Base-by-base conservation (phyloP, 30 jellyfish, hydroid and myxozoan genomes). In the Pelagia noctiluca region DNA sequence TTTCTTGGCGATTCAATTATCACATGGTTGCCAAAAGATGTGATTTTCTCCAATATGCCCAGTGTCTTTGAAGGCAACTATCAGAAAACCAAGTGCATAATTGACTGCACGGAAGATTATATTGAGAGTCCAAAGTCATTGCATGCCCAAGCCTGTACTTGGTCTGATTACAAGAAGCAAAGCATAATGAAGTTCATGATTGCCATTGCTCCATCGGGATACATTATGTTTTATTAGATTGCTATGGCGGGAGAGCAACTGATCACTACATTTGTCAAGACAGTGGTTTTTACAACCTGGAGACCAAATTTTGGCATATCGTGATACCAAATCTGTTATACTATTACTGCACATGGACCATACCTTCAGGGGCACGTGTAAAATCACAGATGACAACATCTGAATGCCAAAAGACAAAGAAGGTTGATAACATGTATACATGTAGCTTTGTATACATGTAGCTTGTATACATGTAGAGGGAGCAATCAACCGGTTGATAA, bases 81-180 rank as follows among this genome's bases (percentile, higher is more conserved):
- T 52, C 69, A 63, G 25, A 84, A 85, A 33, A 63, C 61, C 28
- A 46, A 85, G 26, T 62, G 71, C 64, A 63, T 85, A 26, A 46
- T 71, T 16, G 90, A 85, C 38, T 85, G 96, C 64, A 16, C 85
- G 22, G 91, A 85, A 64, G 36, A 63, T 8, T 85, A 22, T 36
- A 75, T 74, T 31, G 90, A 85, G 62, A 57, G 96, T 61, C 76
- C 96, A 24, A 85, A 85, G 50, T 74, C 85, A 22, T 63, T 74
- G 28, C 36, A 61, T 25, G 85, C 13, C 46, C 90, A 85, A 75
- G 85, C 90, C 30, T 63, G 52, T 30, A 72, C 78, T 21, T 85
- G 90, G 95, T 84, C 95, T 19, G 89, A 84, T 24, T 72, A 84
- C 50, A 71, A 84, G 49, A 65, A 74, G n/a, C n/a, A 10, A 89